These are phyloP conservation scores for Thymelicus sylvestris DNA, from an alignment of 2,888 invertebrate genomes.

Conservation along the genomic window DNA sequence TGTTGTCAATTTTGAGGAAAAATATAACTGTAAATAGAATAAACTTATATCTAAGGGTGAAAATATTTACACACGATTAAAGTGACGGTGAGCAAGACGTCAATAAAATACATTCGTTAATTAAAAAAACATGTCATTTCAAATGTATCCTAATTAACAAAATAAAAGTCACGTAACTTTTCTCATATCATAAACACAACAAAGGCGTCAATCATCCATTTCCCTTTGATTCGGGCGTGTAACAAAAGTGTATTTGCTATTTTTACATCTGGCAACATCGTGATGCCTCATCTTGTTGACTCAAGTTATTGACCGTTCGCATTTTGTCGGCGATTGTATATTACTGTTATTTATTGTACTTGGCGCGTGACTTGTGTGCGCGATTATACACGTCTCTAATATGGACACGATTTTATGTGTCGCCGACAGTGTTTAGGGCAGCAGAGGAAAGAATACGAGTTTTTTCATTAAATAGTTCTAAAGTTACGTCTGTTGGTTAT, in stretches of 20 bases:
- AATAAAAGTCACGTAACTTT: not conserved
- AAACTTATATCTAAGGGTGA: too few relatives aligned
- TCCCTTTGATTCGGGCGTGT: constrained; percentile 33
- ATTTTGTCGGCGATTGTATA: constrained; percentile 78
- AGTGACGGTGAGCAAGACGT: too few relatives aligned
- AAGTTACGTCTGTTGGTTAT: not conserved
- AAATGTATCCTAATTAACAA: constrained; percentile 7
- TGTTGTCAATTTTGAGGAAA: not conserved
- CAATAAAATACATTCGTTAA: not conserved
- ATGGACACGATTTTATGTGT: constrained; percentile 59
- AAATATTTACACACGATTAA: too few relatives aligned
- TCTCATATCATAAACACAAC: constrained; percentile 20
- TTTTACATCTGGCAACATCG: constrained; percentile 59
- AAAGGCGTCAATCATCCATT: constrained; percentile 23
- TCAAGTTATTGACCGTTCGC: constrained; percentile 79
- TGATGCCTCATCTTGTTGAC: constrained; percentile 69
- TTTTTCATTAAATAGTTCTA: constrained; percentile 21
- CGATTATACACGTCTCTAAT: constrained; percentile 67
- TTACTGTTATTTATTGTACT: constrained; percentile 82
- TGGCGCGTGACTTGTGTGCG: constrained; percentile 79
- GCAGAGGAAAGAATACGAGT: not conserved
- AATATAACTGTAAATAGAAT: too few relatives aligned
- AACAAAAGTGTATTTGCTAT: constrained; percentile 39
- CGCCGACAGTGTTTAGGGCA: constrained; percentile 37
- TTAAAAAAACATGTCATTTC: not conserved